These are phyloP conservation scores for Alectura lathami DNA, from an alignment of 2,113 vertebrate species.

Conservation along the genomic window DNA sequence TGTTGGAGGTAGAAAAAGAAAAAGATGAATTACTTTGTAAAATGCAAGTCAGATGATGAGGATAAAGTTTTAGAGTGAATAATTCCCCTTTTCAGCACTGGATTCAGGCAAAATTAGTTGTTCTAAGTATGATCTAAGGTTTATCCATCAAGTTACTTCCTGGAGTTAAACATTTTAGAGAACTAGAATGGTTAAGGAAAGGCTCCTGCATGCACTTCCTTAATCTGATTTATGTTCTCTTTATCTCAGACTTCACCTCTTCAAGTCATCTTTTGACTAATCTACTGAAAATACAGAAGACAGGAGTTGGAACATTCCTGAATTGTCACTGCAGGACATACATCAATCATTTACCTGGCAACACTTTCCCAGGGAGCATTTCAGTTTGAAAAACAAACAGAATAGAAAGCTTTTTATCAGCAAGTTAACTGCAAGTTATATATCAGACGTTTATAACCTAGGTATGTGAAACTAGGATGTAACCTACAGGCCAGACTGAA, in stretches of 20 bases:
- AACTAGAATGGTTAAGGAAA: conserved; percentile 39
- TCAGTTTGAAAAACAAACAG: neutral
- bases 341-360: neutral
- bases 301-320: conserved; percentile 22
- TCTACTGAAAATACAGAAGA: conserved; percentile 21
- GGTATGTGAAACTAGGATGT: neutral
- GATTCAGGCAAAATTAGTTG: conserved; percentile 65
- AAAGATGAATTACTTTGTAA: conserved; percentile 37
- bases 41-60: conserved; percentile 55
- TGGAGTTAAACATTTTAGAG: conserved; percentile 51
- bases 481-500: neutral
- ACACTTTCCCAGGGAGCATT: neutral
- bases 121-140: conserved; percentile 56
- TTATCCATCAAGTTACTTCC: conserved; percentile 60
- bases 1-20: conserved; percentile 45
- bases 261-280: neutral
- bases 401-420: neutral
- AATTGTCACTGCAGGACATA: neutral
- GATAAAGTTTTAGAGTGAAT: conserved; percentile 51
- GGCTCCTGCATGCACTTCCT: neutral
- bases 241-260: conserved; percentile 51
- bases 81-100: conserved; percentile 68
- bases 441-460: neutral
- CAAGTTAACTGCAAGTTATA: neutral
- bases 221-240: conserved; percentile 58